Conservation (phyloP, 64 coral and sea anemone genomes). For the Pocillopora damicornis region DNA sequence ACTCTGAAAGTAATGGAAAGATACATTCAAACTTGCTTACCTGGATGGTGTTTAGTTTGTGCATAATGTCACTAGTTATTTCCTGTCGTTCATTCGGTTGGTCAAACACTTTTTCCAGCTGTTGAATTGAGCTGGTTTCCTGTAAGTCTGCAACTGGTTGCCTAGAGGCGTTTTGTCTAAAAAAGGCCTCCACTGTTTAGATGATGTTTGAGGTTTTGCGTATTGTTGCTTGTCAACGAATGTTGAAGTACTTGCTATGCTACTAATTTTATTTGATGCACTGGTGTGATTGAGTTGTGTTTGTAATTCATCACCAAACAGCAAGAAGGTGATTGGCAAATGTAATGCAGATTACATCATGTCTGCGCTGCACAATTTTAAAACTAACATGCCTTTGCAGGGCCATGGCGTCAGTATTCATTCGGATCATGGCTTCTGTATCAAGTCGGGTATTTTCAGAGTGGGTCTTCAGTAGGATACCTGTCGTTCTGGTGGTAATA, state of each 20-base stretch:
- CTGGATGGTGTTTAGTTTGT: not conserved
- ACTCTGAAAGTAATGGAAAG: constrained; percentile 4
- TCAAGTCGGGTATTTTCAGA: constrained; percentile 1
- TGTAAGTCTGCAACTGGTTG: not conserved
- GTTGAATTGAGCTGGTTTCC: no score
- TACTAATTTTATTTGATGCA: constrained; percentile 3
- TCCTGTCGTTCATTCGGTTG: not conserved
- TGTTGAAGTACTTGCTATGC: not conserved
- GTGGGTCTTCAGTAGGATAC: constrained; percentile 24
- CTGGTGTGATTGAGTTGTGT: constrained; percentile 19
- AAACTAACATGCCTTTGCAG: constrained; percentile 19
- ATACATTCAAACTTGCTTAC: not conserved
- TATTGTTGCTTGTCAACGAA: not conserved
- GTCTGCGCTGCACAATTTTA: not conserved
- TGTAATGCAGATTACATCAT: not conserved
- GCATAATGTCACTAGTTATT: not conserved
- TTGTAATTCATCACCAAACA: constrained; percentile 14
- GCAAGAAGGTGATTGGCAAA: not conserved
- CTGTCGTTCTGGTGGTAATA: constrained; percentile 1
- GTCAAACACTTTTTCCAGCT: not conserved
- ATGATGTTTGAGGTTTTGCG: no score
- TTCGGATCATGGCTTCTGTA: constrained; percentile 32
- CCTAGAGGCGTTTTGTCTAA: not conserved
- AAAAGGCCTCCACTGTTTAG: not conserved
- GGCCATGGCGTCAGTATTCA: constrained; percentile 22